phyloP scores from a whole-genome alignment of 2,797 vertebrate genomes.

The Falco biarmicus region DNA sequence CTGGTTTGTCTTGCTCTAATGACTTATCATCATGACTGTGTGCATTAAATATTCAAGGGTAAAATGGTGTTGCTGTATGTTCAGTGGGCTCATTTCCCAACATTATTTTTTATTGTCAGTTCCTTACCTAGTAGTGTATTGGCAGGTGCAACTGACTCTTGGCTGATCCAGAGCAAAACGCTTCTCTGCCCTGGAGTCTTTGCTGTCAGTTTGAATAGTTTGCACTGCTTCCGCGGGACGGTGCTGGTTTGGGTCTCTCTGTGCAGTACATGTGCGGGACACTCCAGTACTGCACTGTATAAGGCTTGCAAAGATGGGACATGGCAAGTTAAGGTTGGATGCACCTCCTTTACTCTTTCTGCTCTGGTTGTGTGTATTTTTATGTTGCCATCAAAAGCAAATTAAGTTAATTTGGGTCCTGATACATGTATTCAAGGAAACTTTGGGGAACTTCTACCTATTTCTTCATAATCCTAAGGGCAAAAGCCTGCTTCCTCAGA shows the following conservation, averaged over 20 bases:
- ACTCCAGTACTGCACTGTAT: rapidly evolving
- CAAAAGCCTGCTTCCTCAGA: background rate
- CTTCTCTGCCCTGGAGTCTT: background rate
- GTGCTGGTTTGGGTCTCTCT: background rate
- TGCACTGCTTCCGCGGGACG: rapidly evolving
- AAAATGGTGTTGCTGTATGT: background rate
- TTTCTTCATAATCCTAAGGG: background rate
- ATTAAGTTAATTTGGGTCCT: background rate
- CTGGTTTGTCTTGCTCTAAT: background rate
- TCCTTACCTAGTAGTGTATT: background rate
- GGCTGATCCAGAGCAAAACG: background rate
- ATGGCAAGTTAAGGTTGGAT: background rate
- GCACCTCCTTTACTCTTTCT: background rate
- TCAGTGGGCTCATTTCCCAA: background rate
- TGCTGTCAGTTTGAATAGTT: background rate
- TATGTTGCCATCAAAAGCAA: background rate
- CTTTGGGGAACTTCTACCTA: background rate
- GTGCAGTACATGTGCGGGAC: background rate
- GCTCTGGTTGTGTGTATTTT: background rate
- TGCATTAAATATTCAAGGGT: background rate
- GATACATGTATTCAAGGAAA: background rate
- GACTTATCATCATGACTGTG: background rate
- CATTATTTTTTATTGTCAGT: background rate
- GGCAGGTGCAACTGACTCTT: background rate
- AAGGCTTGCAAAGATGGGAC: background rate